phyloP scores from a whole-genome alignment of 2,113 vertebrate species.

The Acrocephalus arundinaceus region DNA sequence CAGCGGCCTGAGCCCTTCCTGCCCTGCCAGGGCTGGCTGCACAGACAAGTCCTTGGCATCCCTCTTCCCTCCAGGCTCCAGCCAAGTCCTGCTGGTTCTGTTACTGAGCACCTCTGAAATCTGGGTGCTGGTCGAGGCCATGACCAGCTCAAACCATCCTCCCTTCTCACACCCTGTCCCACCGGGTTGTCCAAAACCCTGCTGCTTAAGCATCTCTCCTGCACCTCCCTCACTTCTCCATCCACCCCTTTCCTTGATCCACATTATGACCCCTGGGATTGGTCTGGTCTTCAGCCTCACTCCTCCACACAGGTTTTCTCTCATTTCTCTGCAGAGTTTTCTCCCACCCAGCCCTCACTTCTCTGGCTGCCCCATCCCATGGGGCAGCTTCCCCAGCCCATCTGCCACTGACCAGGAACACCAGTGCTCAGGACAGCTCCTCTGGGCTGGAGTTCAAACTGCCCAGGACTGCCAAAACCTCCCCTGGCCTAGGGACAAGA shows the following conservation, averaged over 20 bases:
- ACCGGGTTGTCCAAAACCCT: background rate
- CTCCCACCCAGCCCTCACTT: background rate
- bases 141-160: background rate
- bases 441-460: background rate
- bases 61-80: background rate
- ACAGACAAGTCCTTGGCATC: constrained; percentile 14
- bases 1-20: background rate
- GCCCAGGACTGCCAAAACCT: background rate
- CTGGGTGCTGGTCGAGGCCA: background rate
- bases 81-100: background rate
- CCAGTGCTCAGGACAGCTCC: background rate
- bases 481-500: background rate
- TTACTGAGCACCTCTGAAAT: background rate
- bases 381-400: background rate
- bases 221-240: background rate
- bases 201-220: background rate
- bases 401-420: background rate
- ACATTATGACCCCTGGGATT: background rate
- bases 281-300: background rate
- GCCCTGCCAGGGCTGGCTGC: background rate
- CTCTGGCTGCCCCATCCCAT: background rate
- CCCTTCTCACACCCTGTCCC: background rate
- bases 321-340: background rate
- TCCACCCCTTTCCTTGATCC: background rate
- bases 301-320: background rate